Evolutionary conservation across 2,113 vertebrate genomes (phyloP).

Genomic region (Cyprinodon variegatus): DNA sequence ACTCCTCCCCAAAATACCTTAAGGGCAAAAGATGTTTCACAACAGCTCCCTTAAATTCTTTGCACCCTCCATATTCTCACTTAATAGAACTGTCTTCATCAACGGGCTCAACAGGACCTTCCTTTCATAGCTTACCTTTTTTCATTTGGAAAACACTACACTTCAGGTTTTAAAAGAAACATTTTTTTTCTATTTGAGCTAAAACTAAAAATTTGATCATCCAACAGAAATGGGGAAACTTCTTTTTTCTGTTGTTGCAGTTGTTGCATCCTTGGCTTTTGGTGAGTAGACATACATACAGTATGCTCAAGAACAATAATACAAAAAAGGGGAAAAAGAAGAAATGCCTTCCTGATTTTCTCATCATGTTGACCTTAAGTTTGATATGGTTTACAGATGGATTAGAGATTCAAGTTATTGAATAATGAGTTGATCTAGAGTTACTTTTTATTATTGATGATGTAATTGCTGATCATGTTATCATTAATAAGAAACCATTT

Average conservation of each 20-base stretch:
- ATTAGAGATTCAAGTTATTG: too few species aligned
- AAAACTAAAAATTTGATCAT: conserved; percentile 2
- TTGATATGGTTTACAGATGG: background rate
- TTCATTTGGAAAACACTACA: background rate
- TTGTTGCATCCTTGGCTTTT: conserved; percentile 57
- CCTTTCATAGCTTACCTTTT: too few species aligned
- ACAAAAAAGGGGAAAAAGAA: too few species aligned
- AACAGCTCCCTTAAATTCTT: background rate
- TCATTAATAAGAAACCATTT: too few species aligned
- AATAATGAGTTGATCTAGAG: too few species aligned
- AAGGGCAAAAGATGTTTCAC: background rate
- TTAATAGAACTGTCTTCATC: background rate
- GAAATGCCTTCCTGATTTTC: background rate
- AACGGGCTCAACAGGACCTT: conserved; percentile 10
- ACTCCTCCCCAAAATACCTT: background rate
- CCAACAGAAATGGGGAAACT: conserved; percentile 65
- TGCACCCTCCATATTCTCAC: background rate
- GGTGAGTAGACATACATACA: conserved; percentile 63
- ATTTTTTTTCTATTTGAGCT: background rate
- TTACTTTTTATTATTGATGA: too few species aligned
- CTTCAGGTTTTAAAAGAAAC: background rate
- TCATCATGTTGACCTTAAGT: background rate
- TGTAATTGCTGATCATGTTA: too few species aligned
- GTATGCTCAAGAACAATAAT: too few species aligned
- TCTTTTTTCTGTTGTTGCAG: conserved; percentile 51